phyloP scores from a whole-genome alignment of 2,797 vertebrate genomes.

The Yasuhikotakia modesta region DNA sequence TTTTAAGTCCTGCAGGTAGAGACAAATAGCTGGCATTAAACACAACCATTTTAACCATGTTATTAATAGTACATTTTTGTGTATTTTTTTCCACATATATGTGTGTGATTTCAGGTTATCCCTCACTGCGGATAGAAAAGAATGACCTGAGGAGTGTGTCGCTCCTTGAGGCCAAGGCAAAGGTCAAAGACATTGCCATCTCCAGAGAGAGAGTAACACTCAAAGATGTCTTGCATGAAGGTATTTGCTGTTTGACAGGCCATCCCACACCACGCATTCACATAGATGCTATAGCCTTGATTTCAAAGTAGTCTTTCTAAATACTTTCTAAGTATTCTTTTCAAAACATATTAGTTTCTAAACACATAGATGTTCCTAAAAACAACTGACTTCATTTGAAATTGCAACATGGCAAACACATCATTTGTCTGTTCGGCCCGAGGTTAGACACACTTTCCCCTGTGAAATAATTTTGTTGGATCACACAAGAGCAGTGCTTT shows the following conservation, averaged over 20 bases:
- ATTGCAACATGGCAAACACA: conserved; percentile 7
- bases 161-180: conserved; percentile 93
- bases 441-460: conserved; percentile 25
- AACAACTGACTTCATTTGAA: conserved; percentile 4
- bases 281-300: not conserved
- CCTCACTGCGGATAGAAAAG: conserved; percentile 96
- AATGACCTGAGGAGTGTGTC: conserved; percentile 96
- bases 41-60: not conserved
- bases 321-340: no score
- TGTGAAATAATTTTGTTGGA: conserved; percentile 25
- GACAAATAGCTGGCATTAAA: no score
- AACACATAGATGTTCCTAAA: not conserved
- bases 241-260: conserved; percentile 68
- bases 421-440: not conserved
- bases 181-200: conserved; percentile 98
- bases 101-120: conserved; percentile 85
- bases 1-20: no score
- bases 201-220: conserved; percentile 95
- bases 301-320: conserved; percentile 6
- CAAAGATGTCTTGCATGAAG: conserved; percentile 95
- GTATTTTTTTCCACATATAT: conserved; percentile 45
- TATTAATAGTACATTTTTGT: not conserved
- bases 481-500: conserved; percentile 24
- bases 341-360: not conserved
- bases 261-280: not conserved